Evolutionary conservation across 2,888 invertebrate genomes (phyloP).

Genomic region (Eupithecia inturbata): DNA sequence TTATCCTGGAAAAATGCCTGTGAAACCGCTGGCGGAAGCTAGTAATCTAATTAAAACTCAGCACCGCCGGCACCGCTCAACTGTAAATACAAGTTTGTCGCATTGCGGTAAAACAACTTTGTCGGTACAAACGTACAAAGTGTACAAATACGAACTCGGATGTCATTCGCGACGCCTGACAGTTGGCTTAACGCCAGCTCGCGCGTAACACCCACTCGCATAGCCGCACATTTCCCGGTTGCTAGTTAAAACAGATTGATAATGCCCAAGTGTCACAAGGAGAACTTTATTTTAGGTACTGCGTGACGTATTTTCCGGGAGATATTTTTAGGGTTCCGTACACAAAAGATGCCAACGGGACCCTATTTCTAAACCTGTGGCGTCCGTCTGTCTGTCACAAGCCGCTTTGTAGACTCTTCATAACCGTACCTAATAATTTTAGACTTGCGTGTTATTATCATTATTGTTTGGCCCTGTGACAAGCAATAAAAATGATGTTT

Average conservation of each 20-base stretch:
- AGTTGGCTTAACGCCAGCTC: conserved; percentile 52
- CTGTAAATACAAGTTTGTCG: conserved; percentile 7
- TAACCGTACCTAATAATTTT: too few relatives aligned
- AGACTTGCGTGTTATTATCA: neutral
- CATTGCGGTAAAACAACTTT: neutral
- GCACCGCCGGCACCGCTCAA: neutral
- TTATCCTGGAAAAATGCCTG: neutral
- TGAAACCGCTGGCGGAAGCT: neutral
- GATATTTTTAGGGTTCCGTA: neutral
- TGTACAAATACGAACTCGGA: conserved; percentile 8
- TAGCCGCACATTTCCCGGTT: conserved; percentile 52
- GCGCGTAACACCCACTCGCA: conserved; percentile 43
- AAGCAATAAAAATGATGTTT: neutral
- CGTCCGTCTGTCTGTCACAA: too few relatives aligned
- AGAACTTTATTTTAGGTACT: conserved; percentile 69
- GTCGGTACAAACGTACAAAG: conserved; percentile 15
- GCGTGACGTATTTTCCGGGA: conserved; percentile 2
- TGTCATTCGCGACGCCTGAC: conserved; percentile 38
- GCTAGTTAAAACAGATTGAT: conserved; percentile 81
- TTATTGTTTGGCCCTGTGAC: neutral
- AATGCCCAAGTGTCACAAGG: conserved; percentile 79
- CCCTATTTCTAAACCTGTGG: too few relatives aligned
- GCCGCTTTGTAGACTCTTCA: neutral
- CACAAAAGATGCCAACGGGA: neutral
- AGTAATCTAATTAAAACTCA: neutral